Conservation (phyloP, 2,797 vertebrate species). For the Saguinus oedipus region DNA sequence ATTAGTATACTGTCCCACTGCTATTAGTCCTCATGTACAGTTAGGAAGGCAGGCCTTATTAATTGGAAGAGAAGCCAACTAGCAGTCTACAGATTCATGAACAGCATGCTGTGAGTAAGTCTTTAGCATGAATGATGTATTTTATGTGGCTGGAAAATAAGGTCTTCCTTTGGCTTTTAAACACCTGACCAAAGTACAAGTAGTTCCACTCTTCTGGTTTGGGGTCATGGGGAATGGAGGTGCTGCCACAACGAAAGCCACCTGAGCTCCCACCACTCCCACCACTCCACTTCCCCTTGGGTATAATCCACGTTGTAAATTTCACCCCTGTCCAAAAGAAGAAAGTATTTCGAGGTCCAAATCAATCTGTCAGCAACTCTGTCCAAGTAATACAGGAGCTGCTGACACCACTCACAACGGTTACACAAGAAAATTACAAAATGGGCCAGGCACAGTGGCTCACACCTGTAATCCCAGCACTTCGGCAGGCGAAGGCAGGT, state of each 20-base stretch:
- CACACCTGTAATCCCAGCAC: no score
- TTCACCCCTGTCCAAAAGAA: neutral
- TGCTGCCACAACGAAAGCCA: neutral
- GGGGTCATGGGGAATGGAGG: fast-evolving
- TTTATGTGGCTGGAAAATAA: neutral
- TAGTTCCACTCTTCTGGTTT: neutral
- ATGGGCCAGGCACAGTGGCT: neutral
- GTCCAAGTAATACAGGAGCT: neutral
- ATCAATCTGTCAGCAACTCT: constrained; percentile 25
- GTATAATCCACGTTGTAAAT: neutral
- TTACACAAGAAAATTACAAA: neutral
- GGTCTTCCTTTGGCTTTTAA: neutral
- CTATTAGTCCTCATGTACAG: neutral
- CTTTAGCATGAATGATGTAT: neutral
- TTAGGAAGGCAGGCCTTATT: neutral
- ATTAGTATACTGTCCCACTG: neutral
- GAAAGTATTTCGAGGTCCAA: constrained; percentile 1
- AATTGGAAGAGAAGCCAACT: neutral
- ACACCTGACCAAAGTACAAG: neutral
- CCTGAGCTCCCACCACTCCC: neutral
- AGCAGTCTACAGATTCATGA: neutral
- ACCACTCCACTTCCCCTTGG: neutral
- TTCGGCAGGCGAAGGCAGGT: no score
- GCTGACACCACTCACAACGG: neutral
- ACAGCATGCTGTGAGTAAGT: neutral